Evolutionary conservation across 2,888 invertebrate species (phyloP).

Genomic region (Protophormia terraenovae): DNA sequence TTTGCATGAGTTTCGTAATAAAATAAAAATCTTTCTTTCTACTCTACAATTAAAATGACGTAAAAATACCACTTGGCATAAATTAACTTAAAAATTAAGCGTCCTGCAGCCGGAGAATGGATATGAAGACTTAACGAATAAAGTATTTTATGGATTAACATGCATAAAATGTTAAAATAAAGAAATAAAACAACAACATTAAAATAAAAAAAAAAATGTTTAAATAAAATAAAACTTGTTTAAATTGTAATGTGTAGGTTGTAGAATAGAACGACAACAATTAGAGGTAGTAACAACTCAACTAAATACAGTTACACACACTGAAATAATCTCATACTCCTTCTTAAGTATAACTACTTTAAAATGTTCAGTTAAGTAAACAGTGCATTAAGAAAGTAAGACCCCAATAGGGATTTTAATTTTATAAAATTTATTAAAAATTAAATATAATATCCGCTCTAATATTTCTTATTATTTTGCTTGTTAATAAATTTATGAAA

Average conservation of each 20-base stretch:
- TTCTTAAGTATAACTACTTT: conserved; percentile 32
- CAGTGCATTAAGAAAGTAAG: background rate
- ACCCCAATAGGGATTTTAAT: too few relatives aligned
- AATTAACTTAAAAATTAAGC: conserved; percentile 64
- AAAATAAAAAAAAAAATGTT: conserved; percentile 33
- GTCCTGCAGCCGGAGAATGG: background rate
- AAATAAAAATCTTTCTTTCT: conserved; percentile 38
- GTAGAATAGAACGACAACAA: conserved; percentile 25
- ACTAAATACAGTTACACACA: conserved; percentile 21
- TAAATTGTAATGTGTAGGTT: conserved; percentile 19
- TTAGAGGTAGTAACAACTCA: conserved; percentile 27
- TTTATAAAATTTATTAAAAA: too few relatives aligned
- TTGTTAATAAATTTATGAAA: too few relatives aligned
- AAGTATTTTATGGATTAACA: conserved; percentile 72
- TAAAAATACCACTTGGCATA: conserved; percentile 69
- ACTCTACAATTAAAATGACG: conserved; percentile 61
- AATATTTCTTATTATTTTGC: too few relatives aligned
- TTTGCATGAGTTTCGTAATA: conserved; percentile 11
- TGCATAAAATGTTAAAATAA: conserved; percentile 78
- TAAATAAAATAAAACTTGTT: conserved; percentile 29
- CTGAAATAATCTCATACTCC: background rate
- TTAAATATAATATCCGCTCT: too few relatives aligned
- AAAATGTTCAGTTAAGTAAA: conserved; percentile 30
- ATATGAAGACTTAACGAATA: conserved; percentile 23
- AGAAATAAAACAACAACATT: conserved; percentile 59